Percentiles rank a stretch among this genome's conserved stretches.
Conservation (phyloP, 2,888 invertebrate species). For the Aspidiotus destructor region DNA sequence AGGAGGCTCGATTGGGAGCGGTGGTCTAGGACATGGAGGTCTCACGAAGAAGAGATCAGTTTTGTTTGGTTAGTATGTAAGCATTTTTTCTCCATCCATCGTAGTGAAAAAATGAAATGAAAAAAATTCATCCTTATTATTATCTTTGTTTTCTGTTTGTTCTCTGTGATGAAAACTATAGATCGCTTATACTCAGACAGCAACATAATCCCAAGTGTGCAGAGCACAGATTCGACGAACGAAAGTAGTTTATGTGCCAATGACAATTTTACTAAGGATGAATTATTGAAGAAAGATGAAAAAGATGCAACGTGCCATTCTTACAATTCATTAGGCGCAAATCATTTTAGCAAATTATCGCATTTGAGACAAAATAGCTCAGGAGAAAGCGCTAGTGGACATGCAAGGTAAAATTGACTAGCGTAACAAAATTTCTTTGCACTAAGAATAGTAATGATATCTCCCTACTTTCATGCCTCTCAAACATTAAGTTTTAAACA, state of each 20-base stretch:
- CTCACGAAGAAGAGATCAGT: slow-evolving; percentile 64
- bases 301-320: slow-evolving; percentile 34
- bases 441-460: no score
- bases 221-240: neutral
- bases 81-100: slow-evolving; percentile 14
- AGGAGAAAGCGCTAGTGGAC: slow-evolving; percentile 68
- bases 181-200: slow-evolving; percentile 9
- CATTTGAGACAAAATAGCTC: slow-evolving; percentile 81
- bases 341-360: slow-evolving; percentile 49
- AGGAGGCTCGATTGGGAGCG: slow-evolving; percentile 46
- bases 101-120: neutral
- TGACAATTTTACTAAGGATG: neutral
- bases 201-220: slow-evolving; percentile 9
- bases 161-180: neutral
- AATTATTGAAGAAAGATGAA: slow-evolving; percentile 15
- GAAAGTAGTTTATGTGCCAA: neutral
- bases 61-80: slow-evolving; percentile 42
- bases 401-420: slow-evolving; percentile 53
- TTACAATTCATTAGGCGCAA: slow-evolving; percentile 34
- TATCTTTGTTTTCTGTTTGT: no score
- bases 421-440: no score
- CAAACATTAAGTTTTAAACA: no score
- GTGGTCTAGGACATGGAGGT: slow-evolving; percentile 77
- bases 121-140: no score
- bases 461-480: no score